Evolutionary conservation across 2,888 invertebrate genomes (phyloP), one percentile per base, ranked within the genome.

Genomic region (Hyles lineata): DNA sequence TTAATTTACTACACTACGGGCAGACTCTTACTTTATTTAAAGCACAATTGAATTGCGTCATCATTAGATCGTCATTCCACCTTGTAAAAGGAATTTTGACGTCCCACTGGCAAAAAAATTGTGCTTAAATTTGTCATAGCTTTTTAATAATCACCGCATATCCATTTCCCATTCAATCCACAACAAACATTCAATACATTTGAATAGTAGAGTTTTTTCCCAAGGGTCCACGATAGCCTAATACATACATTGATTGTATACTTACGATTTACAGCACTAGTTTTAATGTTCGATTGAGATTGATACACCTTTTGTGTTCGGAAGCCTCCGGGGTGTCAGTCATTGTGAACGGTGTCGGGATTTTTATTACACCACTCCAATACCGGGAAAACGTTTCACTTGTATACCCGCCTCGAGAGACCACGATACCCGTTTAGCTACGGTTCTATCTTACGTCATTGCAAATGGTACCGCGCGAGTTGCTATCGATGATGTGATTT

Each of bases 281-380:
- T 43, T 67, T 67, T 70, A 32, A 70, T 58, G 58, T 58, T n/a
- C 52, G 58, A 23, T 55, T 23, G 29, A 69, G 23, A 61, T 23
- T 17, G 60, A 19, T 25, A 55, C 50, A 50, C 58, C 70, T 70
- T 58, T 55, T 29, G 58, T 70, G 19, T 55, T 70, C 29, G 17
- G n/a, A 59, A 29, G 78, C 79, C 78, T 81, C 83, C 80, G 80
- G 76, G 77, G 82, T 81, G 85, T 82, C 83, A 81, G 76, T 76
- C 76, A 80, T 82, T 83, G 80, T 79, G 77, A 21, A 72, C 70
- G 50, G 35, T 74, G 71, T 74, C 71, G 59, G 23, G 60, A 60
- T 74, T 52, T 76, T 67, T 72, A 72, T 71, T 50, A 23, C 60
- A 43, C 43, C 60, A 43, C 17, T 67, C 67, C 67, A 67, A 60